A percentile compares a stretch with the other conserved stretches of the same genome.
phyloP scores from a whole-genome alignment of 2,888 invertebrate species.

The Pteria penguin region DNA sequence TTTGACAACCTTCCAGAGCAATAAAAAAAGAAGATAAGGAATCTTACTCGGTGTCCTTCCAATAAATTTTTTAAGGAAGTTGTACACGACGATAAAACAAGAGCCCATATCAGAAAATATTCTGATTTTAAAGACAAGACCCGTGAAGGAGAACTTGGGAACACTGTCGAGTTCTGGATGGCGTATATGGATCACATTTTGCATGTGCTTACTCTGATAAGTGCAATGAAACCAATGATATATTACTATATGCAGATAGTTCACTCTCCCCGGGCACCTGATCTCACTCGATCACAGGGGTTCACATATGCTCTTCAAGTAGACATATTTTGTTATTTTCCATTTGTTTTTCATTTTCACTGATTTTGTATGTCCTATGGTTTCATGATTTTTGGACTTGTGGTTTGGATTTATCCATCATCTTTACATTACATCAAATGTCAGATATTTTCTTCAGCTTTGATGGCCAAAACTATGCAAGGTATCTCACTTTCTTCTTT shows the following conservation, averaged over 20 bases:
- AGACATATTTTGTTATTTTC: too few species aligned
- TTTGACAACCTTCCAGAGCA: too few species aligned
- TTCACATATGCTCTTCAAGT: too few species aligned
- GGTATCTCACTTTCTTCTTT: slow-evolving; percentile 47
- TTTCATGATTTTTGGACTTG: too few species aligned
- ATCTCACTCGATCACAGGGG: too few species aligned
- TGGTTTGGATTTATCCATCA: too few species aligned
- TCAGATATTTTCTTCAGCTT: slow-evolving; percentile 50
- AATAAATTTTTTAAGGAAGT: background rate
- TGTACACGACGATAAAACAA: background rate
- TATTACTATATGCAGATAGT: slow-evolving; percentile 39
- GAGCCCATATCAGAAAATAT: background rate
- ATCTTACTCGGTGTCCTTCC: slow-evolving; percentile 23
- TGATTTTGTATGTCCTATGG: too few species aligned
- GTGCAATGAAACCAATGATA: slow-evolving; percentile 46
- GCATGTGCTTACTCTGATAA: slow-evolving; percentile 37
- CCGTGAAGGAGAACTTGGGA: background rate
- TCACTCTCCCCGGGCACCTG: too few species aligned
- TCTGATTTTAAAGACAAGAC: background rate
- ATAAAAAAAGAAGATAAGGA: too few species aligned
- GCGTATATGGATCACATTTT: slow-evolving; percentile 48
- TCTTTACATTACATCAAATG: slow-evolving; percentile 36
- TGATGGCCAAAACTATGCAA: slow-evolving; percentile 51
- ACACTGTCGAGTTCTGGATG: slow-evolving; percentile 41
- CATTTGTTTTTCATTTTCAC: too few species aligned